A percentile compares a stretch with the other conserved stretches of the same genome.
Evolutionary conservation across 2,113 vertebrate genomes (phyloP).

Genomic region (Rattus rattus): DNA sequence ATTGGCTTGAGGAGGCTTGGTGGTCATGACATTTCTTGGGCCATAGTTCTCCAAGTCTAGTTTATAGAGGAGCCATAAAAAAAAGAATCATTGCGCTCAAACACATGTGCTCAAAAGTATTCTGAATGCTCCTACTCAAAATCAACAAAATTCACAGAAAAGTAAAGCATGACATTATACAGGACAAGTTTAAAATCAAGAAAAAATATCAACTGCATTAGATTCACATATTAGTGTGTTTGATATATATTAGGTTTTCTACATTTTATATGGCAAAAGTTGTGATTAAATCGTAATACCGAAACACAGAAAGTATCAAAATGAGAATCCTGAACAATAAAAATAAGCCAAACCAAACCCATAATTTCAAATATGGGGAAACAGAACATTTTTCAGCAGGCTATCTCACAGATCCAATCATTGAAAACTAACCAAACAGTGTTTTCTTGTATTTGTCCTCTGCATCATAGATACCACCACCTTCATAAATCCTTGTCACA

Average conservation of each 20-base stretch:
- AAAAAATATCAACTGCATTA: neutral
- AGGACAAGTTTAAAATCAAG: neutral
- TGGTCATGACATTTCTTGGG: neutral
- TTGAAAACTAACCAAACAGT: neutral
- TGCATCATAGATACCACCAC: neutral
- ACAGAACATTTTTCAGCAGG: neutral
- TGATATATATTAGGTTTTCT: neutral
- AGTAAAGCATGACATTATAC: neutral
- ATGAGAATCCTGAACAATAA: neutral
- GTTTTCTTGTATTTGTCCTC: neutral
- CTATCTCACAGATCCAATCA: neutral
- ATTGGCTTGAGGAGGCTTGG: neutral
- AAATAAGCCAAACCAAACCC: neutral
- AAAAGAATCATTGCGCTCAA: neutral
- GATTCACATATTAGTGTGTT: neutral
- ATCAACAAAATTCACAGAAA: neutral
- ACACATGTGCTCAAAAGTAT: too few relatives aligned
- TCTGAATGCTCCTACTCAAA: neutral
- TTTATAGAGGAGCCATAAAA: neutral
- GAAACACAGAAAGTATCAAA: neutral
- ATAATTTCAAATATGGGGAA: neutral
- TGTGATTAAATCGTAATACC: neutral
- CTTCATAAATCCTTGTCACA: neutral
- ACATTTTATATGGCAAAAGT: neutral
- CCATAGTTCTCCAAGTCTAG: neutral